These are phyloP conservation scores for Felis catus DNA, from an alignment of 2,113 vertebrate genomes.

Conservation along the genomic window DNA sequence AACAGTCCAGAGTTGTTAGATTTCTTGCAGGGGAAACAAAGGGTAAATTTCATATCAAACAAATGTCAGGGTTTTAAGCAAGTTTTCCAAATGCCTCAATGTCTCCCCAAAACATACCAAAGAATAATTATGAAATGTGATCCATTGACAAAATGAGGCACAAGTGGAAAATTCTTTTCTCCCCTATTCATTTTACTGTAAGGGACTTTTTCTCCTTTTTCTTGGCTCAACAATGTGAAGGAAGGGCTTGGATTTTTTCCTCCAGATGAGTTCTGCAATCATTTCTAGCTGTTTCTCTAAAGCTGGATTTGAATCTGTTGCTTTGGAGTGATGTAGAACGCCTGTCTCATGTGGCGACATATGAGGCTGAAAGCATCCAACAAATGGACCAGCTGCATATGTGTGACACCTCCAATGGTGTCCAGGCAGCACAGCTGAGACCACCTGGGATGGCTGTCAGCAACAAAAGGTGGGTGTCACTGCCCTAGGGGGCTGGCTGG, in stretches of 20 bases:
- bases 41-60: constrained; percentile 70
- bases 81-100: constrained; percentile 14
- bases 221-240: background rate
- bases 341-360: background rate
- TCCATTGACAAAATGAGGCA: background rate
- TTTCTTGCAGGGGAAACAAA: constrained; percentile 65
- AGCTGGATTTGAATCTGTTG: background rate
- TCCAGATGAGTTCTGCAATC: background rate
- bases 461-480: background rate
- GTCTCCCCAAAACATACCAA: background rate
- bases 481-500: background rate
- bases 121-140: constrained; percentile 22
- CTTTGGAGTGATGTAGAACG: background rate
- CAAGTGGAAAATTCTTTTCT: background rate
- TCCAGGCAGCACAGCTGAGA: background rate
- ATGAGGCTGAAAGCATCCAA: background rate
- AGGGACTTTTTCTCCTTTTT: background rate
- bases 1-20: constrained; percentile 49
- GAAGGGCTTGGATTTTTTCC: background rate
- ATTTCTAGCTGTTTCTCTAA: constrained; percentile 30
- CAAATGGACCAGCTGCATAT: background rate
- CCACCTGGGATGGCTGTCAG: background rate
- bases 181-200: background rate
- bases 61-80: constrained; percentile 29
- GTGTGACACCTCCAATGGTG: background rate